Evolutionary conservation across 1,140 invertebrate species (phyloP).

Genomic region (Stegodyphus dumicola): DNA sequence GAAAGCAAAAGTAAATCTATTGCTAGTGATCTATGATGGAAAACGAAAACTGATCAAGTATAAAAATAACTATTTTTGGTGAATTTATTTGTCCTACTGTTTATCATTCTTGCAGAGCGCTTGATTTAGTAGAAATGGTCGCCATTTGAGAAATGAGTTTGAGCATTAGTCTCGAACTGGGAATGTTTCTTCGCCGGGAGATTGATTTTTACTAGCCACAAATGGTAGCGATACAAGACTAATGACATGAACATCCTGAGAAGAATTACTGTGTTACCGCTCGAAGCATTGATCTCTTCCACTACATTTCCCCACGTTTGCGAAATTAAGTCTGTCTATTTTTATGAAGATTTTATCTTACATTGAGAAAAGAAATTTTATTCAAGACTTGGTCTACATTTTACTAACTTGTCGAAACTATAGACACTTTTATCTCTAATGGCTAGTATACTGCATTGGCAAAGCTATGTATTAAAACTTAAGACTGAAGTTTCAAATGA

Average conservation of each 20-base stretch:
- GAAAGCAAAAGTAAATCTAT: not conserved
- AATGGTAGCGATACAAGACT: slow-evolving; percentile 8
- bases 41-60: not conserved
- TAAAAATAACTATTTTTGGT: not conserved
- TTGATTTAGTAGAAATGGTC: slow-evolving; percentile 24
- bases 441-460: too few relatives aligned
- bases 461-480: too few relatives aligned
- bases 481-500: too few relatives aligned
- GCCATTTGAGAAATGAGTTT: slow-evolving; percentile 3
- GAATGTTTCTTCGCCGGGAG: not conserved
- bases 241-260: not conserved
- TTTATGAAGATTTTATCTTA: not conserved
- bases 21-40: not conserved
- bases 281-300: not conserved
- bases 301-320: not conserved
- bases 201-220: slow-evolving; percentile 14
- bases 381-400: too few relatives aligned
- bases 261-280: slow-evolving; percentile 7
- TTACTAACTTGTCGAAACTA: too few relatives aligned
- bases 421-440: too few relatives aligned
- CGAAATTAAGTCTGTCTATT: slow-evolving; percentile 5
- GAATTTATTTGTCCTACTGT: not conserved
- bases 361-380: too few relatives aligned
- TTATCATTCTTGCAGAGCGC: not conserved
- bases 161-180: slow-evolving; percentile 16